Evolutionary conservation across 1,140 invertebrate species (phyloP), one percentile per base, ranked within the genome.

Genomic region (Pogonognathellus flavescens): DNA sequence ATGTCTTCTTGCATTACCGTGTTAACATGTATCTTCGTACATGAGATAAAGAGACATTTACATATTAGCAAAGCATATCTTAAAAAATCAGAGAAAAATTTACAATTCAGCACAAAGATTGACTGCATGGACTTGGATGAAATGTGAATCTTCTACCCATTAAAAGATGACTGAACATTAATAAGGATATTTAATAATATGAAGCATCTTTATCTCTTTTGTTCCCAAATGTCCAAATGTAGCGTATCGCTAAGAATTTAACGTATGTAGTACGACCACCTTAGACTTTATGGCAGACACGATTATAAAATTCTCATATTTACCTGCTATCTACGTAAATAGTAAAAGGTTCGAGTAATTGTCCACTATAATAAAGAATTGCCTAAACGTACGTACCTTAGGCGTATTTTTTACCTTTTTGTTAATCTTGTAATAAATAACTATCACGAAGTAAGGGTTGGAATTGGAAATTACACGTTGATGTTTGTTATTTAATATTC

Each of bases 401-500:
- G 31, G 2, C 18, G 22, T 60, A 16, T 76, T 76, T 76, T 50
- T 11, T n/a, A 49, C 70, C 70, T 76, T 76, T 72, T 76, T 76
- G 41, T 31, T 50, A 76, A 76, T 76, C 70, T 41, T 76, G 70
- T 76, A 76, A 76, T 76, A 76, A 76, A 76, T 76, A 76, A 18
- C 25, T 41, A 76, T 76, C 70, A 76, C 70, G 70, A 76, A 76
- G 9, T n/a, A n/a, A 49, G n/a, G 70, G 25, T 49, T 76, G 70
- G 70, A 76, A 49, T 76, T 25, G 70, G 16, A 76, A 76, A 76
- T 76, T 76, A 76, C 70, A 76, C 49, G 70, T 76, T 76, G 41
- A 76, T 76, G 41, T 50, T 50, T 16, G 41, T 76, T 76, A 76
- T 76, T 76, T 76, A 76, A 76, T 76, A 76, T 76, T 76, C 70